Percentiles rank a stretch among this genome's conserved stretches.
These are phyloP conservation scores for Cercopithecus petaurista DNA, from an alignment of 2,797 vertebrate species.

Conservation along the genomic window DNA sequence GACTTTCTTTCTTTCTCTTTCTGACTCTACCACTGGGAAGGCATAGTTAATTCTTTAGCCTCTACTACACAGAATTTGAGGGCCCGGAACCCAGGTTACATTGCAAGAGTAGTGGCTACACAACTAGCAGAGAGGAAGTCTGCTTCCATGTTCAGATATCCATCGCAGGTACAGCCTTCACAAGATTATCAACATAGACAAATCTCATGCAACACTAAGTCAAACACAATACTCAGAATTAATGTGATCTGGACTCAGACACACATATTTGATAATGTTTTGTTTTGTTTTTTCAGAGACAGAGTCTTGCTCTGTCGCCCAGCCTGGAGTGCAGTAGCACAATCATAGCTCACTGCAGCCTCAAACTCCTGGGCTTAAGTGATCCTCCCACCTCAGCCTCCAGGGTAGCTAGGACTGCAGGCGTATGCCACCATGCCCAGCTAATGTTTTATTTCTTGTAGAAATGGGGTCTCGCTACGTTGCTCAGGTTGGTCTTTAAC, in stretches of 20 bases:
- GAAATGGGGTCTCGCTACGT: not conserved
- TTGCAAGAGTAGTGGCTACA: not conserved
- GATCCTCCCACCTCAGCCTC: not conserved
- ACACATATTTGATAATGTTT: not conserved
- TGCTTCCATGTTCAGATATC: not conserved
- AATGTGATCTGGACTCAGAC: not conserved
- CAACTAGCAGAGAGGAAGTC: not conserved
- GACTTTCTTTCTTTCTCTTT: conserved; percentile 6
- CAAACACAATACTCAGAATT: not conserved
- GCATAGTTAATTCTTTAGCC: not conserved
- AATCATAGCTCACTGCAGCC: not conserved
- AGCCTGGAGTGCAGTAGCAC: not conserved
- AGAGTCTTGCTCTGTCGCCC: not conserved
- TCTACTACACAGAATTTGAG: not conserved
- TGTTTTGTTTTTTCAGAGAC: not conserved
- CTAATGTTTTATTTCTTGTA: not conserved
- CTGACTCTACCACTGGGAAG: not conserved
- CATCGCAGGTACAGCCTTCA: not conserved
- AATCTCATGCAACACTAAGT: not conserved
- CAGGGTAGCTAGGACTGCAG: not conserved
- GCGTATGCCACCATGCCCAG: not conserved
- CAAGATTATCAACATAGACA: not conserved
- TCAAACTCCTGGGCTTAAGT: not conserved
- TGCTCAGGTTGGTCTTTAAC: not conserved
- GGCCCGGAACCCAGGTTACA: not conserved